phyloP scores from a whole-genome alignment of 2,888 invertebrate species.

The Cephus rjabovi region DNA sequence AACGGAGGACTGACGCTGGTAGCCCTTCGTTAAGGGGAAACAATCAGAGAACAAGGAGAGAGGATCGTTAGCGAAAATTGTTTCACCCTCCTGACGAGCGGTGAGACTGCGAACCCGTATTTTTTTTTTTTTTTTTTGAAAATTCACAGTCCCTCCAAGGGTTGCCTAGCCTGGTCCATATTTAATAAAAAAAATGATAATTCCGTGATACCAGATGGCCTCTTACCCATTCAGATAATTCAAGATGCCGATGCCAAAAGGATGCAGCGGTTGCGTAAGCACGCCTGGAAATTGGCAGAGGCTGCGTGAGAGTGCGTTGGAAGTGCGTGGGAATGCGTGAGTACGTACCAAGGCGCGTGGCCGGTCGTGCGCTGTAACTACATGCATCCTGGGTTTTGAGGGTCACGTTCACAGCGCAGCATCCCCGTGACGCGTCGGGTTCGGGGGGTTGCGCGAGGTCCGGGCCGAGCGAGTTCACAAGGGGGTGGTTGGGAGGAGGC shows the following conservation, averaged over 20 bases:
- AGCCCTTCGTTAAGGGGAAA: neutral
- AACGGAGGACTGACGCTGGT: neutral
- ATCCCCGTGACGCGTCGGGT: constrained; percentile 44
- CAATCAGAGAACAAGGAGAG: neutral
- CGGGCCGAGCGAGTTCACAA: constrained; percentile 48
- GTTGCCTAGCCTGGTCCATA: neutral
- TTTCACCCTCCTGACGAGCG: neutral
- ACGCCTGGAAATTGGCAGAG: neutral
- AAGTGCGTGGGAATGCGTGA: neutral
- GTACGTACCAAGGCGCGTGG: neutral
- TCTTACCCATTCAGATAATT: neutral
- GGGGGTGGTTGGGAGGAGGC: constrained; percentile 22
- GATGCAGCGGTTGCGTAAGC: neutral
- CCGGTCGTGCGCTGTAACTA: constrained; percentile 20
- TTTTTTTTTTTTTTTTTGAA: neutral
- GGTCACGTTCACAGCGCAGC: constrained; percentile 66
- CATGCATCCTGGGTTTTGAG: constrained; percentile 60
- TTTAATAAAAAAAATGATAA: neutral
- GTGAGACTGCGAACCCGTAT: neutral
- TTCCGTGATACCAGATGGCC: neutral
- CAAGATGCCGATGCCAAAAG: neutral
- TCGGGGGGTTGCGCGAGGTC: constrained; percentile 63
- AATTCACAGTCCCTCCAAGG: neutral
- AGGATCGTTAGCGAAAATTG: neutral
- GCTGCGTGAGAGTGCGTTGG: neutral